Evolutionary conservation across 2,797 vertebrate species (phyloP).

Genomic region (Sylvilagus floridanus): DNA sequence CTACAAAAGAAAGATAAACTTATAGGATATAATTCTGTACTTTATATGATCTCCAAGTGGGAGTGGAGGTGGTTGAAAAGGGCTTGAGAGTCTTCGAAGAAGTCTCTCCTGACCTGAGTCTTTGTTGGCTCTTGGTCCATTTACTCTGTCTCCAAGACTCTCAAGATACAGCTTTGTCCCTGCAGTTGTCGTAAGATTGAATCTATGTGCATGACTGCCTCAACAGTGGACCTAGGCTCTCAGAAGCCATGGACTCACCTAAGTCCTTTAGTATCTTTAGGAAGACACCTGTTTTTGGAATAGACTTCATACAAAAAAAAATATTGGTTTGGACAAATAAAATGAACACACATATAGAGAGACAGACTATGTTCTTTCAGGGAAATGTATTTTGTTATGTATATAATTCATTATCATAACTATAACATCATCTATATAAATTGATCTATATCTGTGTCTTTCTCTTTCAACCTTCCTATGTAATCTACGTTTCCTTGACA

Average conservation of each 20-base stretch:
- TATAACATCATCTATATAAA: not conserved
- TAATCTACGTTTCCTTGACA: not conserved
- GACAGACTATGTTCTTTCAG: not conserved
- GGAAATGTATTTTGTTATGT: not conserved
- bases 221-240: not conserved
- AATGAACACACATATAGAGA: not conserved
- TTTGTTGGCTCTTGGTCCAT: not conserved
- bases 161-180: not conserved
- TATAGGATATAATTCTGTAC: not conserved
- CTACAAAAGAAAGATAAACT: not conserved
- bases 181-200: not conserved
- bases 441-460: not conserved
- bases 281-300: not conserved
- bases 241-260: not conserved
- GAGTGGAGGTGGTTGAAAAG: not conserved
- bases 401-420: not conserved
- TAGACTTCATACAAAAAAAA: not conserved
- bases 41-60: conserved; percentile 18
- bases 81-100: not conserved
- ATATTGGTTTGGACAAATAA: not conserved
- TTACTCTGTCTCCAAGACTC: not conserved
- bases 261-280: not conserved
- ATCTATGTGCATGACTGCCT: not conserved
- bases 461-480: too few species aligned
- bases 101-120: not conserved